Base-by-base conservation (phyloP, 2,888 invertebrate genomes). In the Euzetes globulus region DNA sequence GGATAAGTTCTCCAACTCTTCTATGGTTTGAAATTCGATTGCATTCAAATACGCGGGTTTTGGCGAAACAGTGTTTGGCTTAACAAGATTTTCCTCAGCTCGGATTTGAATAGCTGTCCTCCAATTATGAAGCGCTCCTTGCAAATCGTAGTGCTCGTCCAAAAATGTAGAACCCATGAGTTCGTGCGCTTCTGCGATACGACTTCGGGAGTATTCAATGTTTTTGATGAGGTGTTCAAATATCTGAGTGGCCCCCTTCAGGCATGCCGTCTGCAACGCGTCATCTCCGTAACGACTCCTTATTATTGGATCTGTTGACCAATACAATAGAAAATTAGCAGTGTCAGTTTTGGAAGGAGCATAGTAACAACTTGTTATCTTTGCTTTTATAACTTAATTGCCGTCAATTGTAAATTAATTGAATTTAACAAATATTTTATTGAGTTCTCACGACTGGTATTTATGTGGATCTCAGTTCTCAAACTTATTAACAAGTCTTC, bases 111-210 rank as follows among this genome's bases (percentile, higher is more conserved):
- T 87, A n/a, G 91, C 93, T 80, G 87, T 87, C 72, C 88, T 87
- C 94, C 94, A 94, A 80, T 90, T 88, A 75, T 86, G 84, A 75
- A 91, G 84, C 75, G 91, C 89, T 50, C 87, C 87, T 72, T 80
- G 83, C 13, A 87, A 87, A 83, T 92, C 91, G 83, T 90, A 89
- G 82, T 90, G 89, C 75, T 93, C 93, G 83, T 94, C 93, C 72
- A 94, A 86, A 84, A 89, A 92, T 74, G 94, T 92, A 25, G 92
- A 88, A 1, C 91, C 94, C 82, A 94, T 88, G 79, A 95, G 84
- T 84, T 95, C 94, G 82, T 91, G 88, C 9, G 93, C 92, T 84
- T 94, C 91, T 0, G 93, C 92, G 73, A 90, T 83, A 79, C 90
- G 87, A 81, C 88, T 88, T 2, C 87, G 84, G 29, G 86, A 80